A percentile compares a stretch with the other conserved stretches of the same genome.
phyloP scores from a whole-genome alignment of 2,888 invertebrate genomes.

The Drosophila algonquin region DNA sequence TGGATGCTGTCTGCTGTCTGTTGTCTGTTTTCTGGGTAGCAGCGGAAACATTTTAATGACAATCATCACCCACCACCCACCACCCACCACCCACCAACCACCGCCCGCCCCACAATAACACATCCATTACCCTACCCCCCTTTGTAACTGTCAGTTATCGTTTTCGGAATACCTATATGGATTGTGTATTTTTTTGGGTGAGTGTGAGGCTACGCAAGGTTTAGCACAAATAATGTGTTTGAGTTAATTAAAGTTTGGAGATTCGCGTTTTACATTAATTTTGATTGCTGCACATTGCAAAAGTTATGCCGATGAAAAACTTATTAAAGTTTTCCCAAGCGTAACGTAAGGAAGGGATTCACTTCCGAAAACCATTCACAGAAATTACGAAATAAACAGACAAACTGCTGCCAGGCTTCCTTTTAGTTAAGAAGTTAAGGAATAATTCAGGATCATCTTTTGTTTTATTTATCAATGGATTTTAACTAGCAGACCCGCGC shows the following conservation, averaged over 20 bases:
- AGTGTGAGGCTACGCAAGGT: slow-evolving; percentile 58
- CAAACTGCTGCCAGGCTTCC: not conserved
- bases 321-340: slow-evolving; percentile 29
- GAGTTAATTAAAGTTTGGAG: slow-evolving; percentile 61
- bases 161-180: slow-evolving; percentile 64
- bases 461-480: not conserved
- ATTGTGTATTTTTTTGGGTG: slow-evolving; percentile 39
- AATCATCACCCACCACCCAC: slow-evolving; percentile 22
- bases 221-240: slow-evolving; percentile 59
- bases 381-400: not conserved
- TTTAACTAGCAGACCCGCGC: not conserved
- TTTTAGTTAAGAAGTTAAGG: not conserved
- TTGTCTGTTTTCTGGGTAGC: slow-evolving; percentile 19
- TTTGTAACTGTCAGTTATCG: slow-evolving; percentile 67
- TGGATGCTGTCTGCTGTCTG: not conserved
- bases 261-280: slow-evolving; percentile 57
- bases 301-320: slow-evolving; percentile 58
- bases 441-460: not conserved
- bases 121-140: not conserved
- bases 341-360: not conserved
- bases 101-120: not conserved
- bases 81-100: no score
- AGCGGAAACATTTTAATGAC: slow-evolving; percentile 77
- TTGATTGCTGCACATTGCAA: slow-evolving; percentile 60
- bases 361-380: not conserved